phyloP scores from a whole-genome alignment of 2,113 vertebrate species.

The Accipiter virgatus region DNA sequence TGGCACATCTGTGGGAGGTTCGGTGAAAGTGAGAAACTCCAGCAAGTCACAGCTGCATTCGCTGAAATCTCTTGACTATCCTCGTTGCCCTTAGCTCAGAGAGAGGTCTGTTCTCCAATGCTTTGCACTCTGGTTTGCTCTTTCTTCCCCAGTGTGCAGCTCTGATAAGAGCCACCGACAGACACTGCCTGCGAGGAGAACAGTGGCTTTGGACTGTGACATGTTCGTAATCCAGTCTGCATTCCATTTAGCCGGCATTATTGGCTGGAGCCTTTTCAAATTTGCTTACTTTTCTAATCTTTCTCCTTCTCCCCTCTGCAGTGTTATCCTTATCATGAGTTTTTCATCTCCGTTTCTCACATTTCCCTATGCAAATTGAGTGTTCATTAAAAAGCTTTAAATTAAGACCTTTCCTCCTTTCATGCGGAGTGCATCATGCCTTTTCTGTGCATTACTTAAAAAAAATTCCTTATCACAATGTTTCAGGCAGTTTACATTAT shows the following conservation, averaged over 20 bases:
- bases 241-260: not conserved
- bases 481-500: slow-evolving; percentile 69
- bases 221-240: not conserved
- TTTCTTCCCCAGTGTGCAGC: not conserved
- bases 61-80: fast-evolving
- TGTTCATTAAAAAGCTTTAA: slow-evolving; percentile 64
- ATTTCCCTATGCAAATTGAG: slow-evolving; percentile 30
- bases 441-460: slow-evolving; percentile 29
- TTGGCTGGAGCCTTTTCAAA: slow-evolving; percentile 12
- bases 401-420: slow-evolving; percentile 63
- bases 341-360: slow-evolving; percentile 45
- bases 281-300: slow-evolving; percentile 33
- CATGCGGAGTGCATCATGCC: slow-evolving; percentile 8
- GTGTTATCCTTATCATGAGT: not conserved
- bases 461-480: slow-evolving; percentile 67
- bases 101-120: not conserved
- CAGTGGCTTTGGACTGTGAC: not conserved
- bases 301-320: not conserved
- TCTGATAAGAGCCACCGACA: not conserved
- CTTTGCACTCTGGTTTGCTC: not conserved
- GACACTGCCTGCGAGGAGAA: not conserved
- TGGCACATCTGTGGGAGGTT: not conserved
- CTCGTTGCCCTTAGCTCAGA: not conserved
- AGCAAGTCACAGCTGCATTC: fast-evolving
- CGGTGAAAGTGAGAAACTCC: fast-evolving